Percentiles rank a stretch among this genome's conserved stretches.
These are phyloP conservation scores for Typhlichthys subterraneus DNA, from an alignment of 2,797 vertebrate genomes.

Conservation along the genomic window DNA sequence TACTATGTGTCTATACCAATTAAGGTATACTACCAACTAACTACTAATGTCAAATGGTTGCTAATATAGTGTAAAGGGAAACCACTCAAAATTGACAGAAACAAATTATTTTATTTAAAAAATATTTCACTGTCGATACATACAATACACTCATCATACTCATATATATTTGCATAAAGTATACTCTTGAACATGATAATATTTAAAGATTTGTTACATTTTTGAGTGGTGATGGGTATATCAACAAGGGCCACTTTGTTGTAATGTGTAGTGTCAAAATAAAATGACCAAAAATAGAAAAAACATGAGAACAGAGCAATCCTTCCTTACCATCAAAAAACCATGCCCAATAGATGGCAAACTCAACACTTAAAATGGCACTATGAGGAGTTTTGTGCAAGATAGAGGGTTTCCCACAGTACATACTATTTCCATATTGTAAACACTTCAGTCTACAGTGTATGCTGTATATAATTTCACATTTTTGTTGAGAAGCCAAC, in stretches of 20 bases:
- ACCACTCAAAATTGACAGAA: conserved; percentile 72
- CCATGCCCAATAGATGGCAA: too few relatives aligned
- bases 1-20: too few relatives aligned
- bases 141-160: conserved; percentile 94
- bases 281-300: conserved; percentile 51
- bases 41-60: too few relatives aligned
- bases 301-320: conserved; percentile 55
- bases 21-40: too few relatives aligned
- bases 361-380: too few relatives aligned
- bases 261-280: conserved; percentile 89
- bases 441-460: too few relatives aligned
- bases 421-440: too few relatives aligned
- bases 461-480: too few relatives aligned
- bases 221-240: conserved; percentile 85
- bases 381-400: too few relatives aligned
- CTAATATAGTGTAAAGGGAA: background rate
- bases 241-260: conserved; percentile 84
- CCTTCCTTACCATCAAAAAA: conserved; percentile 26
- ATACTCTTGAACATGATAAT: conserved; percentile 93
- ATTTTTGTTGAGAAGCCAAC: too few relatives aligned
- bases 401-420: too few relatives aligned
- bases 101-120: conserved; percentile 94
- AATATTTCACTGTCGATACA: conserved; percentile 98
- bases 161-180: conserved; percentile 94
- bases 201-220: conserved; percentile 96